A percentile compares a stretch with the other conserved stretches of the same genome.
phyloP scores from a whole-genome alignment of 2,113 vertebrate species.

The Anguilla japonica region DNA sequence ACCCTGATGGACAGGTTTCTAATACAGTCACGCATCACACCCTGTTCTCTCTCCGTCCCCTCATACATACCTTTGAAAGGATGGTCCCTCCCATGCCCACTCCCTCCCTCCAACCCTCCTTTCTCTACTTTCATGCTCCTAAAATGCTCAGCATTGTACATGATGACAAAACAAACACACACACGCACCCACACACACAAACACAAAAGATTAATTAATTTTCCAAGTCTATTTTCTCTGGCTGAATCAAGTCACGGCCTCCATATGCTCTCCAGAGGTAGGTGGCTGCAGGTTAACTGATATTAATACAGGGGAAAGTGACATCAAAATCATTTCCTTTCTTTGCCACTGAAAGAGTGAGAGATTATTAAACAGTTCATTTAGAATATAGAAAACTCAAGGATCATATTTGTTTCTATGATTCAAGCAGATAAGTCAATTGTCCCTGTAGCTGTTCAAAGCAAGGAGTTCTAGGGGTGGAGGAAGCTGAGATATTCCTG shows the following conservation, averaged over 20 bases:
- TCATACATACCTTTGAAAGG: neutral
- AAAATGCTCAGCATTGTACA: conserved; percentile 5
- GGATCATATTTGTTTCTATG: neutral
- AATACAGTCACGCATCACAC: neutral
- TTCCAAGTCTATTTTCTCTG: conserved; percentile 16
- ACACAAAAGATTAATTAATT: conserved; percentile 19
- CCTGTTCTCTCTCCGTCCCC: neutral
- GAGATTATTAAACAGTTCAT: conserved; percentile 18
- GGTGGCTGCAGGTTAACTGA: neutral
- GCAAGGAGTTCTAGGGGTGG: conserved; percentile 11
- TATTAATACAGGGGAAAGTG: neutral
- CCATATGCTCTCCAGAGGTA: neutral
- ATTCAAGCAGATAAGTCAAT: neutral
- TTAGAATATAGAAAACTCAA: conserved; percentile 30
- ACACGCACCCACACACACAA: too few species aligned
- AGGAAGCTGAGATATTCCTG: neutral
- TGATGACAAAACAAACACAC: neutral
- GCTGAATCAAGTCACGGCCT: conserved; percentile 17
- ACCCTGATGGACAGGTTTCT: neutral
- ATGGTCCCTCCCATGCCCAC: neutral
- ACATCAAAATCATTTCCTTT: conserved; percentile 34
- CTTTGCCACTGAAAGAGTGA: conserved; percentile 17
- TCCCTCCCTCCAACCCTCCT: too few species aligned
- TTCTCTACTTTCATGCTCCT: conserved; percentile 16
- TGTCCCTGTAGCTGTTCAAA: neutral